Conservation (phyloP, 2,113 vertebrate species). For the Tragelaphus scriptus region DNA sequence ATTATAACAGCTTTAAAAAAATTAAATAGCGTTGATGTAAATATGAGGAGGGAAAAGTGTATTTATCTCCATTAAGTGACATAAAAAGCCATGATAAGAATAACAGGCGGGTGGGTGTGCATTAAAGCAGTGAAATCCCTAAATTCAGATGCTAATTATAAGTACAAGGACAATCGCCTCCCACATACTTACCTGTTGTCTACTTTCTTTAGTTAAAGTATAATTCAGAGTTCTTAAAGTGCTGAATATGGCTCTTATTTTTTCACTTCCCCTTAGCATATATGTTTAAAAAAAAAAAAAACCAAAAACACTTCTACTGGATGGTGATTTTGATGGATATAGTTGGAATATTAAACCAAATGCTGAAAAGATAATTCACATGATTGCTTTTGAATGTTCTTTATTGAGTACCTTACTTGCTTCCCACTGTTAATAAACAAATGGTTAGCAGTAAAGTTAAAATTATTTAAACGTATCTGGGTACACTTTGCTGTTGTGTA, state of each 20-base stretch:
- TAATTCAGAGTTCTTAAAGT: slow-evolving; percentile 69
- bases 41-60: slow-evolving; percentile 73
- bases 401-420: background rate
- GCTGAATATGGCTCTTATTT: slow-evolving; percentile 70
- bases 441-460: slow-evolving; percentile 29
- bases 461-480: slow-evolving; percentile 27
- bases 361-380: background rate
- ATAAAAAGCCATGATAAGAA: slow-evolving; percentile 64
- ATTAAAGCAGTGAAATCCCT: slow-evolving; percentile 72
- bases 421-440: slow-evolving; percentile 4
- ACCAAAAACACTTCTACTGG: background rate
- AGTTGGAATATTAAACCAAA: slow-evolving; percentile 6
- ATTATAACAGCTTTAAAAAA: slow-evolving; percentile 73
- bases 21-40: slow-evolving; percentile 74
- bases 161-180: slow-evolving; percentile 78
- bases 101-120: slow-evolving; percentile 68
- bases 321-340: slow-evolving; percentile 7
- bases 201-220: slow-evolving; percentile 70
- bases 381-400: background rate
- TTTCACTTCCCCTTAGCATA: slow-evolving; percentile 47
- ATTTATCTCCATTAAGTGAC: slow-evolving; percentile 78
- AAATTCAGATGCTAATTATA: slow-evolving; percentile 78
- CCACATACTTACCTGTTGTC: slow-evolving; percentile 69
- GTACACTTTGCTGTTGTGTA: background rate
- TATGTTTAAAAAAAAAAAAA: background rate